Percentiles rank a stretch among this genome's conserved stretches.
phyloP scores from a whole-genome alignment of 2,797 vertebrate species.

The Poecilia gillii region DNA sequence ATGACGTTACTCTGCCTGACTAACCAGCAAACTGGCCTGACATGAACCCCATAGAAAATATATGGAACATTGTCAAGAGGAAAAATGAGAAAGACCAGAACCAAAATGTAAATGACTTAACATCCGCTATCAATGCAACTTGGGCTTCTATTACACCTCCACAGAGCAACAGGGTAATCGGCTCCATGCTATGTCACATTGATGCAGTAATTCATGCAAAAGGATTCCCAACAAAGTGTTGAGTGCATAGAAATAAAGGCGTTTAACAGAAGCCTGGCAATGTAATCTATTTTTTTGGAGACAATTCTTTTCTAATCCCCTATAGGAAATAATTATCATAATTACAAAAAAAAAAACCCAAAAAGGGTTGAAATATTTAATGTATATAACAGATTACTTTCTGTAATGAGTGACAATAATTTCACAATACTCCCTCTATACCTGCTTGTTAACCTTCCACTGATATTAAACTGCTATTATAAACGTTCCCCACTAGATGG shows the following conservation, averaged over 20 bases:
- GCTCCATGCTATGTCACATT: neutral
- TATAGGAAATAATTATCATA: neutral
- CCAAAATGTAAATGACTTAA: neutral
- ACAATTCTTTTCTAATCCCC: neutral
- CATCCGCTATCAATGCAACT: neutral
- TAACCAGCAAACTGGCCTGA: neutral
- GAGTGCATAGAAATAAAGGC: neutral
- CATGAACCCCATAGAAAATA: neutral
- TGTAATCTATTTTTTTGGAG: neutral
- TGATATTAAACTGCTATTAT: neutral
- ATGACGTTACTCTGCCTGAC: neutral
- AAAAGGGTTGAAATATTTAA: neutral
- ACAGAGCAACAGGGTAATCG: neutral
- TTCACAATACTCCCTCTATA: neutral
- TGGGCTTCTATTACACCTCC: neutral
- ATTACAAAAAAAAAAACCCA: neutral
- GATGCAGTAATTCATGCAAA: neutral
- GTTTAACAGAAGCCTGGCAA: neutral
- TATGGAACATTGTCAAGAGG: neutral
- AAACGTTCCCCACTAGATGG: conserved; percentile 67
- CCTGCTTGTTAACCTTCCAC: neutral
- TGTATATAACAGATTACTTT: neutral
- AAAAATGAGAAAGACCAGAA: neutral
- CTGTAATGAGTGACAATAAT: neutral
- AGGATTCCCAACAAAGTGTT: neutral